These are phyloP conservation scores for Glaucidium brasilianum DNA, from an alignment of 2,113 vertebrate genomes.

Conservation along the genomic window DNA sequence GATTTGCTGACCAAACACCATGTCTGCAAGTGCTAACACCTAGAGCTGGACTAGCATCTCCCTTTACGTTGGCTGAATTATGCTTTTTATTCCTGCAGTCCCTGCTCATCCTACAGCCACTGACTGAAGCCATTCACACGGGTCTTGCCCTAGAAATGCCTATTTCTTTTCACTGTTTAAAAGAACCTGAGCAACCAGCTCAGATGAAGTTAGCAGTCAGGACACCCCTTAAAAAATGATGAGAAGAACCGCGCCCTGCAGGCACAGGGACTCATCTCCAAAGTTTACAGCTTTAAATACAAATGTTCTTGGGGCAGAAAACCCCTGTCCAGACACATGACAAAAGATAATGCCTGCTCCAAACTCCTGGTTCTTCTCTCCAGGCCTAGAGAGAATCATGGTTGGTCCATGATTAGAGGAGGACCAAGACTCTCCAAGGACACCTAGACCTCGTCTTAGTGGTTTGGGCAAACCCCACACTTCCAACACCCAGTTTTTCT, in stretches of 20 bases:
- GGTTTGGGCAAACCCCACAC: not conserved
- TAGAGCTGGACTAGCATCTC: not conserved
- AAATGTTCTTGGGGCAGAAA: not conserved
- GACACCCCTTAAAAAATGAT: not conserved
- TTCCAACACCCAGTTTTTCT: not conserved
- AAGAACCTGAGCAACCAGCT: not conserved
- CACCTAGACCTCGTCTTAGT: not conserved
- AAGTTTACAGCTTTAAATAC: not conserved
- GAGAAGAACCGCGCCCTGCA: not conserved
- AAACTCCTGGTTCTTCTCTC: not conserved
- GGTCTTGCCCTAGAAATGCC: not conserved
- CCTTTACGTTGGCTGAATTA: not conserved
- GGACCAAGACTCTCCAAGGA: not conserved
- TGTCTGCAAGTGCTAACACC: rapidly evolving
- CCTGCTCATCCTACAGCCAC: not conserved
- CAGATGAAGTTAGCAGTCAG: not conserved
- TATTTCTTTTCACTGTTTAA: not conserved
- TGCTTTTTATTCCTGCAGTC: not conserved
- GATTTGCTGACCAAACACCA: not conserved
- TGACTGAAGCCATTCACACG: not conserved
- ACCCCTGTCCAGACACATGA: not conserved
- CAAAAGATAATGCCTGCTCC: not conserved
- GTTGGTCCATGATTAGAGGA: not conserved
- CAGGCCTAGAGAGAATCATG: not conserved
- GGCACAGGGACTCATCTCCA: not conserved